Base-by-base conservation (phyloP, 2,797 vertebrate species). In the Enteromius trimaculatus region DNA sequence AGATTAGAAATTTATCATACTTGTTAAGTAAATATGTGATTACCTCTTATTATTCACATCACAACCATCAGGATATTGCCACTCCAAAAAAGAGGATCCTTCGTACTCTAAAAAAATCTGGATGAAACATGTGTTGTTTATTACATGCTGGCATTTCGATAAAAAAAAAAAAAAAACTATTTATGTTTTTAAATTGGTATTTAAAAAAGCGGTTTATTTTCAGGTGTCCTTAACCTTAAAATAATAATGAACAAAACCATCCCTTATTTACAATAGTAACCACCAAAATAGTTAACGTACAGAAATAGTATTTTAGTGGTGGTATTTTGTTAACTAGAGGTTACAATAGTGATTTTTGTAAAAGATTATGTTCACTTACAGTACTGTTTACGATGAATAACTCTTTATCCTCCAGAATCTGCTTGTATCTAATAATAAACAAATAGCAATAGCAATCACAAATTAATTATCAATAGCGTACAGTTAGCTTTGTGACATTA, bases 21-120 rank as follows among this genome's bases (percentile, higher is more conserved):
- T 34, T 31, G 34, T 60, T 23, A 58, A 58, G 55, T 60, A 26
- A 60, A 11, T 60, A 23, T 58, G 55, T 64, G 62, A 19, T 65
- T 65, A 65, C 76, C 76, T 49, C 11, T 78, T 65, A 23, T 78
- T 65, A 65, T 49, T 78, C 8, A 78, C 37, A 26, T 78, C 37
- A 64, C 76, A 78, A 78, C 9, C 23, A 3, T 65, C 60, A 65
- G 77, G 42, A 47, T 65, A 78, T 78, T 78, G 39, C 77, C 77
- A 78, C 44, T 78, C 23, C 26, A 65, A 78, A 65, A 78, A 78
- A 49, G 77, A 78, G 60, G 77, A 78, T 65, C 77, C 77, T 78
- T 78, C 39, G 13, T 78, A 78, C 26, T 65, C 62, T 34, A 65
- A 65, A 65, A 65, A 34, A 34, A 65, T 34, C 62, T 64, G 26